phyloP scores from a whole-genome alignment of 2,888 invertebrate species.

The Calliopum simillimum region DNA sequence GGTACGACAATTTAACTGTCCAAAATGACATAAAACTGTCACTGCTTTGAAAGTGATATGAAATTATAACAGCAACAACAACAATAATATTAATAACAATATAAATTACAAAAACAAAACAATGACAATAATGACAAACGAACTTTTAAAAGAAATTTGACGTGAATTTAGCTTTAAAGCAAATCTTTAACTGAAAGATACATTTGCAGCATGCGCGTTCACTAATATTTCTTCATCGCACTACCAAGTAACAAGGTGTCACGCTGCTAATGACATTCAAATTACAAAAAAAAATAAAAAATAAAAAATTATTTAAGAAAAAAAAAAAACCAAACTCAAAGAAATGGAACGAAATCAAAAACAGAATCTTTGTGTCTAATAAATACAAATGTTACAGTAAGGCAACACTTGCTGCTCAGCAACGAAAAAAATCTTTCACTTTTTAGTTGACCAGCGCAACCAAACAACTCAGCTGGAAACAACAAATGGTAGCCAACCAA shows the following conservation, averaged over 20 bases:
- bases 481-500: conserved; percentile 29
- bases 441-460: neutral
- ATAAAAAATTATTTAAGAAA: too few species aligned
- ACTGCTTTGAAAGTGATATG: conserved; percentile 16
- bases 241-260: conserved; percentile 36
- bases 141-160: conserved; percentile 34
- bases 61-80: conserved; percentile 2
- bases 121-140: conserved; percentile 4
- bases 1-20: conserved; percentile 13
- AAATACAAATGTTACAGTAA: too few species aligned
- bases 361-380: too few species aligned
- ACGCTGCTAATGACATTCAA: conserved; percentile 58
- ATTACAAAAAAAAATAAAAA: conserved; percentile 49
- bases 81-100: too few species aligned
- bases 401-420: too few species aligned
- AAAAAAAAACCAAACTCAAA: too few species aligned
- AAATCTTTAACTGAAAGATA: too few species aligned
- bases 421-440: conserved; percentile 23
- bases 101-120: neutral
- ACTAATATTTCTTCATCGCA: neutral
- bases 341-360: too few species aligned
- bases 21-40: conserved; percentile 34
- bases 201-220: neutral
- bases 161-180: conserved; percentile 43
- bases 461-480: conserved; percentile 45